These are phyloP conservation scores for Chelon labrosus DNA, from an alignment of 2,797 vertebrate species.

Conservation along the genomic window DNA sequence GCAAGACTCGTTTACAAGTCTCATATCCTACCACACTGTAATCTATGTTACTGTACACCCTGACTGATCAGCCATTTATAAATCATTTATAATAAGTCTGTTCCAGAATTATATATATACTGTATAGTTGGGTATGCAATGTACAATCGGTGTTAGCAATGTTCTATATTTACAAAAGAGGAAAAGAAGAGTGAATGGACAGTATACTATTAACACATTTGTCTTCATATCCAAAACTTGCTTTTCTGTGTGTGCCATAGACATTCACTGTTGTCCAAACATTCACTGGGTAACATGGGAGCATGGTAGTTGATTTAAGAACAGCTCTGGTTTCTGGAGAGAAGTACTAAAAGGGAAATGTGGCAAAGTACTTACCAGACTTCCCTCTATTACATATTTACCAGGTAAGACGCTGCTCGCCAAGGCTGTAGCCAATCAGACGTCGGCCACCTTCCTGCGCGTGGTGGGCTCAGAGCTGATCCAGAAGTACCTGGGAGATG, in stretches of 20 bases:
- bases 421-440: conserved; percentile 98
- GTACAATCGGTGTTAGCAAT: not conserved
- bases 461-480: conserved; percentile 98
- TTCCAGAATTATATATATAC: too few species aligned
- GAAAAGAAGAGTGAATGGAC: not conserved
- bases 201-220: not conserved
- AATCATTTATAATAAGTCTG: too few species aligned
- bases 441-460: conserved; percentile 94
- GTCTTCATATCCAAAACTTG: not conserved
- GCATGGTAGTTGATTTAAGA: not conserved
- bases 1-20: not conserved
- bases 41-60: too few species aligned
- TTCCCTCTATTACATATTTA: not conserved
- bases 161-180: not conserved
- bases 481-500: conserved; percentile 96
- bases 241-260: not conserved
- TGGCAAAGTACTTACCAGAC: not conserved
- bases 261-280: not conserved
- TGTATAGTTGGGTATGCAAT: too few species aligned
- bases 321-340: not conserved
- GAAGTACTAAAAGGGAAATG: not conserved
- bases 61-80: not conserved
- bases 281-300: not conserved
- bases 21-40: not conserved
- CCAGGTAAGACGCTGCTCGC: conserved; percentile 96